Base-by-base conservation (phyloP, 2,113 vertebrate genomes). In the Grus americana region DNA sequence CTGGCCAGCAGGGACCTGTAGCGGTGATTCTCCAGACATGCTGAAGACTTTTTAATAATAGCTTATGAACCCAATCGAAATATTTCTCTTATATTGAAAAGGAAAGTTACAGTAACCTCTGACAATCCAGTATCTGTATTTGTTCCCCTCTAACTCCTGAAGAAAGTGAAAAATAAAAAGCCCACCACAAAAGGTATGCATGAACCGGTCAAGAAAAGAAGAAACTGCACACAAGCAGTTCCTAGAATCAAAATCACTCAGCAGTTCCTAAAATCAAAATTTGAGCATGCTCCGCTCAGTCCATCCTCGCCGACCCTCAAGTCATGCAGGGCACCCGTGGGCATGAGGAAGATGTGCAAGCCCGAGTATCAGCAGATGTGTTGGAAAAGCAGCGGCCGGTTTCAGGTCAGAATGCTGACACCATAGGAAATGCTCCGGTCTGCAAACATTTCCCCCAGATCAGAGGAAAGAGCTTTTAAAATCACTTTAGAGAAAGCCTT, bases 241-340 rank as follows among this genome's bases (percentile, higher is more conserved):
- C 55, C 17, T 36, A 52, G 21, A 40, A 23, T 11, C 40, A 7
- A 27, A 34, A 13, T 14, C n/a, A 40, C 23, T 8, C 10, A 4
- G 36, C 42, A 68, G 61, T 44, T 14, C 44, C 44, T 44, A 16
- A 44, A 44, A 44, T 44, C 44, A 44, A 44, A 52, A 23, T 4
- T 3, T 2, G 8, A 23, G n/a, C 5, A 7, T 2, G n/a, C 34
- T 24, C 23, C 29, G 16, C 32, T 20, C 40, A 17, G 30, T 6
- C 17, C 11, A n/a, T 24, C 27, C 26, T 62, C 2, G 11, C 59
- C 16, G 34, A 36, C 34, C 50, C 50, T 36, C 29, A 3, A 3
- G 62, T n/a, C 54, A 7, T 3, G 1, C 47, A 14, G 42, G 17
- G 40, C 55, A 30, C 1, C 78, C 71, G 7, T 20, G 47, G 24